These are phyloP conservation scores for Echinops telfairi DNA, from an alignment of 2,113 vertebrate species.

Conservation along the genomic window DNA sequence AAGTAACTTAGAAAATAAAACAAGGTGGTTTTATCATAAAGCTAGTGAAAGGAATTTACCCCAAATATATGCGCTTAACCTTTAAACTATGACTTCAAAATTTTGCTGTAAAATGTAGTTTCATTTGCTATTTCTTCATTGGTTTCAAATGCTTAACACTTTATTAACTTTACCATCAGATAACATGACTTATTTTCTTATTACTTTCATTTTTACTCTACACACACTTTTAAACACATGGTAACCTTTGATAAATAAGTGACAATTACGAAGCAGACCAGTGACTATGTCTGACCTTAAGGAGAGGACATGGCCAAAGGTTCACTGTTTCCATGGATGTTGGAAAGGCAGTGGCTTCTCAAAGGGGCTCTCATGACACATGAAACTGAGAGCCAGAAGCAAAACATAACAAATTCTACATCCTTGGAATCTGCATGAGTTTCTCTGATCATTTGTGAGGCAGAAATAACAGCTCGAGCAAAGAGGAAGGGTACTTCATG, in stretches of 20 bases:
- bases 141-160: constrained; percentile 5
- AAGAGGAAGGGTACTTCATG: background rate
- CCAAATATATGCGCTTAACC: background rate
- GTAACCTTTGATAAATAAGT: constrained; percentile 3
- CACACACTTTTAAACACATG: constrained; percentile 45
- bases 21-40: constrained; percentile 27
- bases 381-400: background rate
- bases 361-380: background rate
- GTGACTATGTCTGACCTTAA: background rate
- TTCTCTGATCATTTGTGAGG: background rate
- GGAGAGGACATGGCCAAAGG: background rate
- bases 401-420: background rate
- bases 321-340: background rate
- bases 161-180: background rate
- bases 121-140: background rate
- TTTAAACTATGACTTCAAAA: background rate
- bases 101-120: background rate
- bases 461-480: background rate
- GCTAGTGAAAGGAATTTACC: background rate
- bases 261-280: background rate
- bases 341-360: too few species aligned
- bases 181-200: background rate
- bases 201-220: too few species aligned
- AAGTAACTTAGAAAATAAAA: constrained; percentile 27
- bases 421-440: background rate